Conservation (phyloP, 2,113 vertebrate species). For the Melanocharis versteri region DNA sequence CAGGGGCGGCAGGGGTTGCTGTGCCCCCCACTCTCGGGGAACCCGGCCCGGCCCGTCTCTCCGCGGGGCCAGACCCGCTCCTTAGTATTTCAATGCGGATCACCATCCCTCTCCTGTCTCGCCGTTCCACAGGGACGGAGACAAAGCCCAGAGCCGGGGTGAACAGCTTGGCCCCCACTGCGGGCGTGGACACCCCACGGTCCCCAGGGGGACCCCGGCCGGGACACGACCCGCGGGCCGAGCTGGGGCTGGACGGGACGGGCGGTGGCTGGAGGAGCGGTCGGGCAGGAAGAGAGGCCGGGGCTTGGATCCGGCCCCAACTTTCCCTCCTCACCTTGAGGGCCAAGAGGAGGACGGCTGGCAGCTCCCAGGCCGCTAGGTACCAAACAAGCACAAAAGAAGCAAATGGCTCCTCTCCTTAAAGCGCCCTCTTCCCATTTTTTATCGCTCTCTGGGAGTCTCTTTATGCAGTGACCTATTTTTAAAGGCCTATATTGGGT, state of each 20-base stretch:
- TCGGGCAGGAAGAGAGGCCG: not conserved
- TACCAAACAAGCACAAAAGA: slow-evolving; percentile 57
- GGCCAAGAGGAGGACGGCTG: not conserved
- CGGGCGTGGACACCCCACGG: not conserved
- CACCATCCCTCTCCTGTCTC: not conserved
- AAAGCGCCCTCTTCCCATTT: slow-evolving; percentile 68
- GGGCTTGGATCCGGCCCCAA: not conserved
- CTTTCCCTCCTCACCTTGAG: slow-evolving; percentile 29
- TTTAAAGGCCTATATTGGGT: slow-evolving; percentile 74
- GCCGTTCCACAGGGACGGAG: not conserved
- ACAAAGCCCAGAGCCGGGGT: not conserved
- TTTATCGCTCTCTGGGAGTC: slow-evolving; percentile 73
- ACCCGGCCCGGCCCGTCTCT: too few relatives aligned
- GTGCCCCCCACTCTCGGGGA: too few relatives aligned
- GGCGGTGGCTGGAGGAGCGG: not conserved
- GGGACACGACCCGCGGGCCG: not conserved
- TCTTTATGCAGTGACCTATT: slow-evolving; percentile 74
- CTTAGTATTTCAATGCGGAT: not conserved
- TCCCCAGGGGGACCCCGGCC: not conserved
- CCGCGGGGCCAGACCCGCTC: not conserved
- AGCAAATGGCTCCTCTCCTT: slow-evolving; percentile 68
- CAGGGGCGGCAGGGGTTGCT: not conserved
- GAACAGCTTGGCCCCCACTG: not conserved
- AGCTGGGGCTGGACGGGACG: not conserved
- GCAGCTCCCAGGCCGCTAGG: slow-evolving; percentile 24